These are phyloP conservation scores for Malacoraja senta DNA, from an alignment of 2,797 vertebrate genomes.

Conservation along the genomic window DNA sequence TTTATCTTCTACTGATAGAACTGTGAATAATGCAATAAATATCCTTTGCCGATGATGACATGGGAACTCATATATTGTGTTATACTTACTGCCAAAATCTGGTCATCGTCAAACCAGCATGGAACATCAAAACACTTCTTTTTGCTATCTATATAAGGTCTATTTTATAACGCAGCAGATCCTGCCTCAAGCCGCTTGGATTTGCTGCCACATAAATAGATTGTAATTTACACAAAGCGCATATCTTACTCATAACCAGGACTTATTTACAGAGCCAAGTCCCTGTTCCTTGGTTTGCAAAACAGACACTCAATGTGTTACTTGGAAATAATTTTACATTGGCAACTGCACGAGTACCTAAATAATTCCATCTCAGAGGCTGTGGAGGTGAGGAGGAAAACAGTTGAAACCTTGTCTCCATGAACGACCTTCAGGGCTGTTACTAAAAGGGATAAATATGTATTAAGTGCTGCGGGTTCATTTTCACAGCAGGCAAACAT, in stretches of 20 bases:
- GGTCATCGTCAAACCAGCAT: neutral
- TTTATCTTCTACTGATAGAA: neutral
- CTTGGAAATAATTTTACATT: neutral
- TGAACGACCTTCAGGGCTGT: neutral
- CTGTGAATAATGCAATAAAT: neutral
- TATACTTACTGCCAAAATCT: neutral
- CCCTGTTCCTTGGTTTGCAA: neutral
- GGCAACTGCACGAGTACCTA: neutral
- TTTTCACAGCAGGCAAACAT: neutral
- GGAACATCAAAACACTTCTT: neutral
- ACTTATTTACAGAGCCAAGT: neutral
- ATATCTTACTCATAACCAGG: neutral
- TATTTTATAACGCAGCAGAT: neutral
- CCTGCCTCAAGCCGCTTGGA: neutral
- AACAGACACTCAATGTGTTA: neutral
- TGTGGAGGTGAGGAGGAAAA: too few relatives aligned
- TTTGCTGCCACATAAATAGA: neutral
- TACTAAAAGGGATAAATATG: neutral
- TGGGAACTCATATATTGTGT: neutral
- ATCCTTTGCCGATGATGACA: neutral
- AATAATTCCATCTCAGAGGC: neutral
- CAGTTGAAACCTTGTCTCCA: neutral
- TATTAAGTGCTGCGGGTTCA: neutral
- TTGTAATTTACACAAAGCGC: neutral
- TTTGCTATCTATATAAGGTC: neutral